A percentile compares a stretch with the other conserved stretches of the same genome.
Conservation (phyloP, 2,888 invertebrate species). For the Drosophila anceps region DNA sequence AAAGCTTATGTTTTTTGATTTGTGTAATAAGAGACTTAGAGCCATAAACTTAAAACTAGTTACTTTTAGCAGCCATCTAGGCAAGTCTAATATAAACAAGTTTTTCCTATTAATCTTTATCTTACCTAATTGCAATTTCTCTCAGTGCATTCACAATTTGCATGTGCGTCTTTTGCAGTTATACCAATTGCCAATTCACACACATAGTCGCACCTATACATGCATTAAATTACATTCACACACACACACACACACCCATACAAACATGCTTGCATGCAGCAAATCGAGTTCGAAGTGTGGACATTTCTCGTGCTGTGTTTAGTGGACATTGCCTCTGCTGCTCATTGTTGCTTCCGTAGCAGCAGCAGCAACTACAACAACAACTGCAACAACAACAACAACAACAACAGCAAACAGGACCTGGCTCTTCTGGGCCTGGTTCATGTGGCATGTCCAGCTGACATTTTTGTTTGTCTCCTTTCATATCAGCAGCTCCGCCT, state of each 20-base stretch:
- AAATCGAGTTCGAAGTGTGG: conserved; percentile 69
- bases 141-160: conserved; percentile 64
- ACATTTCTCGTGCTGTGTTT: conserved; percentile 65
- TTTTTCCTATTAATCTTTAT: too few species aligned
- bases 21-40: background rate
- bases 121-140: conserved; percentile 19
- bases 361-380: conserved; percentile 34
- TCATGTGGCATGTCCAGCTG: conserved; percentile 70
- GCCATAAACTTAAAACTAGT: background rate
- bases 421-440: conserved; percentile 29
- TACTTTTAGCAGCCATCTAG: background rate
- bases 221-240: conserved; percentile 6
- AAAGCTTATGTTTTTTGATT: background rate
- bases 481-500: conserved; percentile 60
- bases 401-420: conserved; percentile 31
- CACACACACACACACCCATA: conserved; percentile 2
- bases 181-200: conserved; percentile 50
- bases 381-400: conserved; percentile 4
- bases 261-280: conserved; percentile 2
- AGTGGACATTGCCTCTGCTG: conserved; percentile 51
- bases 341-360: conserved; percentile 73
- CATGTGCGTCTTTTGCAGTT: conserved; percentile 54
- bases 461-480: conserved; percentile 58
- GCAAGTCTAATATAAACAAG: background rate
- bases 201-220: conserved; percentile 25